Percentiles rank a stretch among this genome's conserved stretches.
These are phyloP conservation scores for Lasioglossum oenotherae DNA, from an alignment of 2,888 invertebrate species.

Conservation along the genomic window DNA sequence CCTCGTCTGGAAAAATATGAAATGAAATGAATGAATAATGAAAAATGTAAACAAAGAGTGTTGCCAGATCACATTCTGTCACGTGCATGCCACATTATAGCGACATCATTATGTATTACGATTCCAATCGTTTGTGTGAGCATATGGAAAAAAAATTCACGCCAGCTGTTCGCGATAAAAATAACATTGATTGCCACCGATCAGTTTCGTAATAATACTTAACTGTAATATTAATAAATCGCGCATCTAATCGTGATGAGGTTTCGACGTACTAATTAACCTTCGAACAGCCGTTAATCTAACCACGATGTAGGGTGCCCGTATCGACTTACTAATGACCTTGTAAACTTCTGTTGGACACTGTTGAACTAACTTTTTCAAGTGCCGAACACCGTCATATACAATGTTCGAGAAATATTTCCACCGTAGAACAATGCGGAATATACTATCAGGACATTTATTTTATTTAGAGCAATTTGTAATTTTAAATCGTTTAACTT, in stretches of 20 bases:
- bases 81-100: background rate
- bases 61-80: background rate
- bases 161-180: background rate
- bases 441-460: background rate
- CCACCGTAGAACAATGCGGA: background rate
- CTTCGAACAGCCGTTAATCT: constrained; percentile 7
- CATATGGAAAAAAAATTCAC: constrained; percentile 1
- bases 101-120: background rate
- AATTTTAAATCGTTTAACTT: background rate
- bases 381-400: background rate
- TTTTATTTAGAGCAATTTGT: background rate
- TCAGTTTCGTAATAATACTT: constrained; percentile 6
- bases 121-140: background rate
- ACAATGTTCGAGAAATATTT: background rate
- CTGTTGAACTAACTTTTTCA: background rate
- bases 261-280: constrained; percentile 1
- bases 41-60: background rate
- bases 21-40: background rate
- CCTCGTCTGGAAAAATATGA: background rate
- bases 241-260: background rate
- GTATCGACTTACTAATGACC: background rate
- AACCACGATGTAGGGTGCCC: background rate
- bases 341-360: background rate
- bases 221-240: constrained; percentile 19
- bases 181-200: background rate